Base-by-base conservation (phyloP, 2,888 invertebrate species). In the Orthosia gracilis region DNA sequence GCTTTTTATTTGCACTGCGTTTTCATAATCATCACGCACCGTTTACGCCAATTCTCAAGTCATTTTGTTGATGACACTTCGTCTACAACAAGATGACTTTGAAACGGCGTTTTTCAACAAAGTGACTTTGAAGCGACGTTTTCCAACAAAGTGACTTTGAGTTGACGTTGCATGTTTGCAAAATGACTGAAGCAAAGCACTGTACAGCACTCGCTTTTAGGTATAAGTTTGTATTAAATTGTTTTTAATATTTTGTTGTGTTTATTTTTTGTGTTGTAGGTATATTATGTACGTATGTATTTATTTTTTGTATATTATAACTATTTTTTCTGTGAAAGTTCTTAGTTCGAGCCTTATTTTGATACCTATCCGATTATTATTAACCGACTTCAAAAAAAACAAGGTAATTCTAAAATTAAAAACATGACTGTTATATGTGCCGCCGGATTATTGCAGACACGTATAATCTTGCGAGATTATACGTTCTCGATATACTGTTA, bases 1-100 rank as follows among this genome's bases (percentile, higher is more conserved):
- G 71, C 87, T 87, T 89, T 85, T 67, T 78, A 84, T 73, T 77
- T 89, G 94, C 96, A 96, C 96, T 88, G 95, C 95, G 91, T 90
- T 94, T 93, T 86, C 93, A 92, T 95, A 93, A 96, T 96, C 96
- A 95, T 95, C 96, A 94, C 87, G 95, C 96, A 95, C 95, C 91
- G 86, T 85, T 88, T 23, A 62, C 68, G 65, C 74, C 72, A 79
- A 62, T 55, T 63, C 72, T 55, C 1, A 61, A 52, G 64, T 69
- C 15, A 76, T 55, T 75, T 75, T 59, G 63, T 55, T 50, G 55
- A 69, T 17, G 49, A n/a, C 17, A 18, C 26, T 50, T 13, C 1
- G 21, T 45, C 1, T 31, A 13, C 15, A 49, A 55, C 26, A 52
- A 64, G 17, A 15, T 66, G 40, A 55, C 65, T 50, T 70, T 55